Evolutionary conservation across 2,113 vertebrate species (phyloP), one percentile per base, ranked within the genome.

Genomic region (Sorex fumeus): DNA sequence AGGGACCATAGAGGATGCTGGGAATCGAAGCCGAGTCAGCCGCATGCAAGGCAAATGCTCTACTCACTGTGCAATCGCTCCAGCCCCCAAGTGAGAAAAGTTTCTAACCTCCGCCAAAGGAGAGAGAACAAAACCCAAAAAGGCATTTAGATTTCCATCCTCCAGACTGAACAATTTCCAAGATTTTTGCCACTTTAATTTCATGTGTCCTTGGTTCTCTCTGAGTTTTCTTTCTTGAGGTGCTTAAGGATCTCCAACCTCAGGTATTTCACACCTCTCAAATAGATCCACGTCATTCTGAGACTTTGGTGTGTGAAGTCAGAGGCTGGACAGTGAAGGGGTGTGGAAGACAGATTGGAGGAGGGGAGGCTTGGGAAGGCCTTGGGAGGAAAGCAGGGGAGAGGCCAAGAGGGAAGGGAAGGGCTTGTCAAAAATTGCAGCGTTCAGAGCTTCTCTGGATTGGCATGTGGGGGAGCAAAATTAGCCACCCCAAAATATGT

Each of bases 211-310:
- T 57, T 40, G 40, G 40, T 40, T 40, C 40, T 40, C 40, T 40
- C 40, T 40, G 40, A 40, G 4, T 40, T 79, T 80, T 32, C 5
- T 69, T 79, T 53, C 74, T 71, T 64, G 12, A 64, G 32, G 50
- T 34, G 76, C 77, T 94, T 88, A 18, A 76, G 88, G 91, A 88
- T 77, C 47, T 67, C 70, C 85, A 60, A 43, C 18, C n/a, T 77
- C 70, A 34, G 57, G 64, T 74, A 82, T 84, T 93, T 84, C 43
- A 88, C 10, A 53, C 43, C 30, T 87, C 72, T 79, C 19, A 36
- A 90, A 87, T 50, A 34, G 32, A 57, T 40, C 21, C 19, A n/a
- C n/a, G 30, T 25, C 64, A 91, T 40, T 66, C 28, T 18, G 43
- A 74, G 78, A 30, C 28, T 60, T 45, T 67, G 57, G 19, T 50